phyloP scores from a whole-genome alignment of 2,797 vertebrate genomes.

The Acestrorhynchus altus region DNA sequence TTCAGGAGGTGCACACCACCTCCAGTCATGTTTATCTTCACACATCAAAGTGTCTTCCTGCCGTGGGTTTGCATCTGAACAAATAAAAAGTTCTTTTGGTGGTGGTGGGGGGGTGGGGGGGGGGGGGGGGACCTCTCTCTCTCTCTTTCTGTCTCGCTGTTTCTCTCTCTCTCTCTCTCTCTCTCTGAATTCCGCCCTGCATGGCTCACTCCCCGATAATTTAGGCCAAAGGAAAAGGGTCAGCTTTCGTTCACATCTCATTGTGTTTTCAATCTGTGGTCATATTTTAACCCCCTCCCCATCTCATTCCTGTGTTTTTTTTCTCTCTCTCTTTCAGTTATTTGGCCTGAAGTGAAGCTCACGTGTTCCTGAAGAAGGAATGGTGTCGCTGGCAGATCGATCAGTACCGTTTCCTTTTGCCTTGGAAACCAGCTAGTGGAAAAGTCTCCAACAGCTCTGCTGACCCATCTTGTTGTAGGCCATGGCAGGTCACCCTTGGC shows the following conservation, averaged over 20 bases:
- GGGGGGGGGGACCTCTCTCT: background rate
- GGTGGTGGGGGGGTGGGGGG: background rate
- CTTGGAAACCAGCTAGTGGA: background rate
- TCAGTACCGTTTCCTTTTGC: background rate
- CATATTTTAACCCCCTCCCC: slow-evolving; percentile 16
- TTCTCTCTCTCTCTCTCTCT: background rate
- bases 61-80: slow-evolving; percentile 75
- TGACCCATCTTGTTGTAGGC: slow-evolving; percentile 16
- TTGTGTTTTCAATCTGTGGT: slow-evolving; percentile 15
- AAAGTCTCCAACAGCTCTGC: background rate
- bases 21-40: slow-evolving; percentile 75
- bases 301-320: slow-evolving; percentile 56
- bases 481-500: slow-evolving; percentile 75
- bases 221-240: slow-evolving; percentile 35
- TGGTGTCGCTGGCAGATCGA: slow-evolving; percentile 15
- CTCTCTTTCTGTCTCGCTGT: too few relatives aligned
- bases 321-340: slow-evolving; percentile 53
- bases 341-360: slow-evolving; percentile 27
- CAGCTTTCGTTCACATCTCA: slow-evolving; percentile 48
- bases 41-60: slow-evolving; percentile 79
- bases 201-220: slow-evolving; percentile 34
- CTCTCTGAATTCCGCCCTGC: slow-evolving; percentile 18
- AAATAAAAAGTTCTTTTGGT: slow-evolving; percentile 50
- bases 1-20: slow-evolving; percentile 45
- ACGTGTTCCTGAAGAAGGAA: slow-evolving; percentile 22